Percentiles rank a stretch among this genome's conserved stretches.
phyloP scores from a whole-genome alignment of 1,140 invertebrate genomes.

The Psix sp. region DNA sequence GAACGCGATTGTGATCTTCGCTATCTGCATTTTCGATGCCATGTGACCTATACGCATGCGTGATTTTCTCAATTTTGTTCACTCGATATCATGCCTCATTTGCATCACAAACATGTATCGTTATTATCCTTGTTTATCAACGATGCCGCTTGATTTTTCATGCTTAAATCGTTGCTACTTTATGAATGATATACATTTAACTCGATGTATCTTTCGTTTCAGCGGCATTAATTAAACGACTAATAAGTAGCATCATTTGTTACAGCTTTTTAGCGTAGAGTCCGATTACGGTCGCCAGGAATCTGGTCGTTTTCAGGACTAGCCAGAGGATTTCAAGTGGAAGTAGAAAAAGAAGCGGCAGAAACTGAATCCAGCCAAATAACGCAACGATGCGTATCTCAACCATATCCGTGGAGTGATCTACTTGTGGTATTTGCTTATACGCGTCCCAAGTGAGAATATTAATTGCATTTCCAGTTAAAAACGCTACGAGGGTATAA shows the following conservation, averaged over 20 bases:
- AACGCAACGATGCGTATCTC: conserved; percentile 67
- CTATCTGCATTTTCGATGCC: conserved; percentile 39
- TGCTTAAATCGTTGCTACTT: conserved; percentile 14
- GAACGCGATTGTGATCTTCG: conserved; percentile 48
- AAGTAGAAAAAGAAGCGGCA: not conserved
- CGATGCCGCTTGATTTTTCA: conserved; percentile 6
- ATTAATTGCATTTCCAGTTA: conserved; percentile 68
- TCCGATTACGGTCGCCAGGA: no score
- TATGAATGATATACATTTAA: conserved; percentile 27
- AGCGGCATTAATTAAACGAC: conserved; percentile 28
- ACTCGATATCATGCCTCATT: conserved; percentile 28
- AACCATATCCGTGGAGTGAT: conserved; percentile 64
- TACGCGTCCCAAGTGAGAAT: conserved; percentile 68
- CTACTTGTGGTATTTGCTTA: conserved; percentile 63
- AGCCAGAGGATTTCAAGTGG: no score
- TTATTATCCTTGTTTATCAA: conserved; percentile 35
- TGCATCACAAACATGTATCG: conserved; percentile 36
- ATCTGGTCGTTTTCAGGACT: conserved; percentile 6
- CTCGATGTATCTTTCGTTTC: not conserved
- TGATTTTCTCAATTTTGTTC: conserved; percentile 38
- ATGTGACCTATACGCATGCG: conserved; percentile 14
- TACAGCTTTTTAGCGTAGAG: not conserved
- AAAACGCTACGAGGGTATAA: conserved; percentile 61
- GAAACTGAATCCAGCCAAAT: conserved; percentile 48
- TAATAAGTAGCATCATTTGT: conserved; percentile 19